Conservation (phyloP, 2,888 invertebrate genomes). For the Ophioninae sp. region DNA sequence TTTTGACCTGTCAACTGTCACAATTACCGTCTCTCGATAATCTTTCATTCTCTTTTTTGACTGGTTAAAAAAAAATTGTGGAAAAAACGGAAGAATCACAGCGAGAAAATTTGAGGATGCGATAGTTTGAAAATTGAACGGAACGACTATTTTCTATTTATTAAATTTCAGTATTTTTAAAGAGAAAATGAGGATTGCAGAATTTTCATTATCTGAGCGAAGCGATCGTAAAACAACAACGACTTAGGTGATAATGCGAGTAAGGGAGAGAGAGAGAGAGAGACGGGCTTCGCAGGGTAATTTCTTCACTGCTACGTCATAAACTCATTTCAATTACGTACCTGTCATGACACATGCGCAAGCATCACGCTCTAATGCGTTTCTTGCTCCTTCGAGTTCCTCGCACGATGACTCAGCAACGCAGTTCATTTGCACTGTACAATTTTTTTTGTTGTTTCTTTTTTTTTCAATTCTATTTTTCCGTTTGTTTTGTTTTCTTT, state of each 20-base stretch:
- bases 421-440: constrained; percentile 62
- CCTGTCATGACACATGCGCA: constrained; percentile 65
- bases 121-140: no score
- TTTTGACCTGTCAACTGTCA: no score
- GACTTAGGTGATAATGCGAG: constrained; percentile 26
- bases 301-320: constrained; percentile 59
- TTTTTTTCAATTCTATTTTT: constrained; percentile 1
- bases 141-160: no score
- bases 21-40: no score
- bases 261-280: constrained; percentile 12
- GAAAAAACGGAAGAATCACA: no score
- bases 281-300: constrained; percentile 52
- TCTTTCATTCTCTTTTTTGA: no score
- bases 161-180: background rate
- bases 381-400: constrained; percentile 62
- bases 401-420: constrained; percentile 62
- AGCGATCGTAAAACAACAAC: constrained; percentile 45
- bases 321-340: constrained; percentile 66
- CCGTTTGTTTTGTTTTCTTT: constrained; percentile 10
- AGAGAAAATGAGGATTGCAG: constrained; percentile 40
- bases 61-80: no score
- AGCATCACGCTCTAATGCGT: constrained; percentile 64
- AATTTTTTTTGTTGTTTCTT: background rate
- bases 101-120: no score
- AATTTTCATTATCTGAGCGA: constrained; percentile 49